These are phyloP conservation scores for Tor tambroides DNA, from an alignment of 2,113 vertebrate species.

Conservation along the genomic window DNA sequence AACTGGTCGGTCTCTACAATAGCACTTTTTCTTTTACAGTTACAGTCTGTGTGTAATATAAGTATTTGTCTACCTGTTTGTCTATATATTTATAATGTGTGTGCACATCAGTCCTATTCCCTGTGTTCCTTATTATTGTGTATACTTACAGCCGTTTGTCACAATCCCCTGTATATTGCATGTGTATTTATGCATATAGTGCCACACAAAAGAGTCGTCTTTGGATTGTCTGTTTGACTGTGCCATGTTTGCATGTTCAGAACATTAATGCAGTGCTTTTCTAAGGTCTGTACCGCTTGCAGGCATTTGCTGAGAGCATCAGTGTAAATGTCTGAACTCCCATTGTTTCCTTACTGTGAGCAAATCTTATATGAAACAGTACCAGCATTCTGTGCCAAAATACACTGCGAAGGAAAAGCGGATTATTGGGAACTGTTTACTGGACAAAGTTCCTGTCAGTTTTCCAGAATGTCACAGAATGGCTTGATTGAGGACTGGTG, in stretches of 20 bases:
- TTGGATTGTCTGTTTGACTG: constrained; percentile 32
- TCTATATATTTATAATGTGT: constrained; percentile 43
- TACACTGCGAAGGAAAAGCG: constrained; percentile 2
- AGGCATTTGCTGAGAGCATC: constrained; percentile 5
- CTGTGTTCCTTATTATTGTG: constrained; percentile 38
- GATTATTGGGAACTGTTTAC: not conserved
- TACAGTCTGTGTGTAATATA: constrained; percentile 42
- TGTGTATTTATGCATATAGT: constrained; percentile 48
- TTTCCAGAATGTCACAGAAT: not conserved
- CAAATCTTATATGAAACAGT: not conserved
- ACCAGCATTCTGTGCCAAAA: constrained; percentile 35
- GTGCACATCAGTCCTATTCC: constrained; percentile 16
- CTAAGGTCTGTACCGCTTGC: not conserved
- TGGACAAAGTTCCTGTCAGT: constrained; percentile 12
- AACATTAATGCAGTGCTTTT: constrained; percentile 34
- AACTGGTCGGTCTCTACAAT: constrained; percentile 40
- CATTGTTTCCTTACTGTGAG: constrained; percentile 14
- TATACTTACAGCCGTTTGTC: constrained; percentile 38
- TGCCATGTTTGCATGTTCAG: constrained; percentile 52
- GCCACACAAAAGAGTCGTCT: constrained; percentile 31
- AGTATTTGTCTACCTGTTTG: constrained; percentile 29
- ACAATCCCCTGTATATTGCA: constrained; percentile 39
- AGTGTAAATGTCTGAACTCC: not conserved
- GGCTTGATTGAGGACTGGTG: not conserved
- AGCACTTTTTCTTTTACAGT: constrained; percentile 38